These are phyloP conservation scores for Pachyseris speciosa DNA, from an alignment of 64 coral and sea anemone genomes.

Conservation along the genomic window DNA sequence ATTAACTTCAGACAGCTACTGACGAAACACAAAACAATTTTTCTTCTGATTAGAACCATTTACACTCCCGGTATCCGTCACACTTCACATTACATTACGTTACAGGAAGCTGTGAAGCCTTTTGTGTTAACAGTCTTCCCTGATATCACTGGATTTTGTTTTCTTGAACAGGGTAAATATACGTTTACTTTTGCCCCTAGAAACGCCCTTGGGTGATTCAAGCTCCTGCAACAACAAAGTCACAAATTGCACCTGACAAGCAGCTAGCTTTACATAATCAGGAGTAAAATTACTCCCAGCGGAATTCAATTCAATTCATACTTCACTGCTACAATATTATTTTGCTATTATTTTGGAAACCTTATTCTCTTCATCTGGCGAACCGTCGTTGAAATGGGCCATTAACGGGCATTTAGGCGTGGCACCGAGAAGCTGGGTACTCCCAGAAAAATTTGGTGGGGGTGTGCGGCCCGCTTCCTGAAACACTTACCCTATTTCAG, in stretches of 20 bases:
- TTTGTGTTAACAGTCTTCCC: neutral
- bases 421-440: no score
- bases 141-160: neutral
- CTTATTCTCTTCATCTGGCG: neutral
- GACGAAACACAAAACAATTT: neutral
- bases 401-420: no score
- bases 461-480: no score
- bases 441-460: no score
- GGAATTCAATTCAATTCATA: neutral
- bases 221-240: neutral
- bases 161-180: neutral
- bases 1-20: constrained; percentile 27
- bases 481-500: no score
- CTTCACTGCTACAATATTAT: neutral
- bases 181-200: neutral
- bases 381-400: neutral
- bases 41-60: neutral
- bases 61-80: constrained; percentile 8
- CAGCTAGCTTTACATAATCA: no score
- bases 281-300: constrained; percentile 14
- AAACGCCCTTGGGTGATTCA: neutral
- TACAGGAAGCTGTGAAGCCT: neutral
- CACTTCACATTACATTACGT: neutral
- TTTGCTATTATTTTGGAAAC: neutral
- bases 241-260: neutral